phyloP scores from a whole-genome alignment of 35 echinoderm and acorn worm genomes.

The Hemicentrotus pulcherrimus region DNA sequence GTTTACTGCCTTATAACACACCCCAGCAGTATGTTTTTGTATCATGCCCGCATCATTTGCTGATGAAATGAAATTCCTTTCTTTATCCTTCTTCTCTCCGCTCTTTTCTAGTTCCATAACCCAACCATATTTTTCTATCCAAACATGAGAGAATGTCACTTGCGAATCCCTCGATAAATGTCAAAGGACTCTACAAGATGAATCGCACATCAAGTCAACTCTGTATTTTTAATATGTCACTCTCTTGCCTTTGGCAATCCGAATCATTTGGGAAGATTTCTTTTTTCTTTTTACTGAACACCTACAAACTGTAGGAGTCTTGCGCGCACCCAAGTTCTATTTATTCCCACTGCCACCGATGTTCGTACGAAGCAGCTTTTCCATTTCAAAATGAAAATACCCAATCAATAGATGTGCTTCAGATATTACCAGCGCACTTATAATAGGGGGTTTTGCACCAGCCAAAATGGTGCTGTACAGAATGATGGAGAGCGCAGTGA shows the following conservation, averaged over 20 bases:
- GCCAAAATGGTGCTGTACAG: not conserved
- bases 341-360: not conserved
- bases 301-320: conserved; percentile 7
- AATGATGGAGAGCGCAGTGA: not conserved
- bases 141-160: not conserved
- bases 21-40: no score
- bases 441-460: not conserved
- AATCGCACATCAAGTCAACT: conserved; percentile 41
- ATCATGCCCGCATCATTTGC: no score
- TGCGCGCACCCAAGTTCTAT: not conserved
- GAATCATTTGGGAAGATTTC: conserved; percentile 42
- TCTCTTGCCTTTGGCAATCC: not conserved
- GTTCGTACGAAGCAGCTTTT: not conserved
- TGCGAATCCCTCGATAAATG: not conserved
- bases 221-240: conserved; percentile 46
- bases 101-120: not conserved
- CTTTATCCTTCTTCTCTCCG: not conserved
- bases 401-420: not conserved
- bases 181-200: conserved; percentile 32
- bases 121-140: not conserved
- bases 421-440: not conserved
- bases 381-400: not conserved
- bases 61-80: not conserved
- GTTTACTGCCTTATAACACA: no score
- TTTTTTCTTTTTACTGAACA: conserved; percentile 1